Evolutionary conservation across 2,888 invertebrate species (phyloP), one percentile per base, ranked within the genome.

Genomic region (Clanis bilineata): DNA sequence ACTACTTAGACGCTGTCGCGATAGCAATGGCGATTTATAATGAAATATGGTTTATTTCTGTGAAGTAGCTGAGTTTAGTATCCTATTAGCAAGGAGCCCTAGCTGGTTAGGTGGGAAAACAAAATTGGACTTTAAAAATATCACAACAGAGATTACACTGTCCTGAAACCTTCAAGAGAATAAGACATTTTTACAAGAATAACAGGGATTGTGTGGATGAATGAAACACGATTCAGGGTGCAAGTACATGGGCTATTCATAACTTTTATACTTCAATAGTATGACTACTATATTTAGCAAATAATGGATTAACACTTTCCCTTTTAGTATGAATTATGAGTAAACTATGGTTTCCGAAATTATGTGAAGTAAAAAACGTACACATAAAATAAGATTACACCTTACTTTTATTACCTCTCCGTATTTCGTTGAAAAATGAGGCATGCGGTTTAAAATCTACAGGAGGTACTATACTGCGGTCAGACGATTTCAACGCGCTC

Each of bases 31-130:
- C 73, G 73, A 79, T 76, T 72, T 72, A 72, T 56, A 61, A 80
- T 85, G 79, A 86, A 76, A 83, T 84, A 88, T 83, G 74, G 73
- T 51, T 68, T 69, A 63, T 69, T 72, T 74, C 69, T 67, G 66
- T 63, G 64, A 68, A 73, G 59, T 65, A 67, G 71, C 69, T 67
- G 66, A 56, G 59, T 61, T 47, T 23, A 38, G 21, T 45, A 12
- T 23, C 18, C 9, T 51, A 18, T 51, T 51, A 51, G 10, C 1
- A 12, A 51, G 18, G 15, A 32, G 21, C 0, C 9, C 28, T 51
- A 10, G 23, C 7, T 28, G 18, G 3, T 9, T 4, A 2, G 4
- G 4, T 18, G 10, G 15, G 0, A 32, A 2, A 32, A 4, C 18
- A 18, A 51, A 32, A 51, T 10, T 51, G 7, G 10, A 18, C 51